Evolutionary conservation across 2,888 invertebrate genomes (phyloP), one percentile per base, ranked within the genome.

Genomic region (Idaea straminata): DNA sequence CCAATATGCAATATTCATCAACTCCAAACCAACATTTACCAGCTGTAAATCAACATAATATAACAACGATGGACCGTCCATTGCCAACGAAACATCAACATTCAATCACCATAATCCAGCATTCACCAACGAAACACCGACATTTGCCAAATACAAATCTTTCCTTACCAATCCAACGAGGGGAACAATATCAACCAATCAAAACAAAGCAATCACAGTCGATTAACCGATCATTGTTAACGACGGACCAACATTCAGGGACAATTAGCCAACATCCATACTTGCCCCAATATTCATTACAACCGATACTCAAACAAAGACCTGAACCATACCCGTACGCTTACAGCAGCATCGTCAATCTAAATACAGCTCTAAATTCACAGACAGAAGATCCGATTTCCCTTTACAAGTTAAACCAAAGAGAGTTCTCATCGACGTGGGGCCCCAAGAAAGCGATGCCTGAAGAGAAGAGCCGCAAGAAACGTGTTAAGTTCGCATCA

Each of bases 391-490:
- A 38, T 64, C 65, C 38, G 63, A 64, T 5, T 16, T 64, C 25
- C 35, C 59, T 0, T 5, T 59, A 59, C 13, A 60, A 60, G 7
- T 15, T 34, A 5, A 68, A 61, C n/a, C 69, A 66, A n/a, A 65
- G 61, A 47, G 63, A 64, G 34, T n/a, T 68, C 62, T 68, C 71
- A 4, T 62, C 67, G 57, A 75, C 71, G 64, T 66, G 64, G 69
- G 71, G 65, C 61, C 76, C 66, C 63, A 77, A 59, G 63, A 72
- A 69, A 75, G 66, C 35, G 69, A 72, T 6, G 61, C 59, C 35
- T 60, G 68, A 57, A 62, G 72, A 62, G 69, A 71, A 38, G 68
- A 67, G 64, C 15, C 61, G 66, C 16, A 73, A 73, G 47, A 67
- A 59, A 34, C 16, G 69, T 10, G 72, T 72, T 61, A 59, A 71